These are phyloP conservation scores for Luscinia luscinia DNA, from an alignment of 2,797 vertebrate species.

Conservation along the genomic window DNA sequence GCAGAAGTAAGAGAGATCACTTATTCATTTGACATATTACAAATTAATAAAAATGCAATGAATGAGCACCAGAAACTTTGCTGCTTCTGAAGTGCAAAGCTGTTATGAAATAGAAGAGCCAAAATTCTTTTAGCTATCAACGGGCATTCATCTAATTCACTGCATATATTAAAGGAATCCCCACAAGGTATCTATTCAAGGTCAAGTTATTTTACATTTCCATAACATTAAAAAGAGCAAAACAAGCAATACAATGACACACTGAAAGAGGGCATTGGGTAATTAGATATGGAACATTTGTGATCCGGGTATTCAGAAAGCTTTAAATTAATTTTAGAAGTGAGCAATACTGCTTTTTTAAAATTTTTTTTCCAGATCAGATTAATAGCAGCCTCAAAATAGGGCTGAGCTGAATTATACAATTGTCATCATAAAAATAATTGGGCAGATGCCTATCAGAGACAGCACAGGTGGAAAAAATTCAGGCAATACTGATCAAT, in stretches of 20 bases:
- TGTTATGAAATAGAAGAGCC: neutral
- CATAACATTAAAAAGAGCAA: neutral
- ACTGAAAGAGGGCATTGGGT: neutral
- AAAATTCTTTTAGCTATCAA: constrained; percentile 8
- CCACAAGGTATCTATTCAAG: constrained; percentile 20
- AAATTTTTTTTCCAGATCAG: neutral
- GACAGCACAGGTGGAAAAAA: neutral
- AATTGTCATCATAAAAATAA: neutral
- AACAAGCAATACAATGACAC: constrained; percentile 22
- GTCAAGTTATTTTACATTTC: constrained; percentile 54
- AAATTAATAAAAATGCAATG: constrained; percentile 11
- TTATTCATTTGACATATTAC: constrained; percentile 9
- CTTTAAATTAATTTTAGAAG: constrained; percentile 47
- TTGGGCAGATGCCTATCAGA: neutral
- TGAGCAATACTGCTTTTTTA: neutral
- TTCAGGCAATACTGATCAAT: neutral
- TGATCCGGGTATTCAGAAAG: neutral
- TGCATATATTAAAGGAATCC: constrained; percentile 45
- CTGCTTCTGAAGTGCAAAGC: constrained; percentile 31
- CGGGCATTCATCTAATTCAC: neutral
- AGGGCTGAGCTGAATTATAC: neutral
- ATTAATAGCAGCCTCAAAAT: neutral
- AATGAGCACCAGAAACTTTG: constrained; percentile 11
- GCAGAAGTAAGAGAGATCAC: neutral
- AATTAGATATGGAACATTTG: constrained; percentile 13